phyloP scores from a whole-genome alignment of 1,140 invertebrate genomes.

The Drusus annulatus region DNA sequence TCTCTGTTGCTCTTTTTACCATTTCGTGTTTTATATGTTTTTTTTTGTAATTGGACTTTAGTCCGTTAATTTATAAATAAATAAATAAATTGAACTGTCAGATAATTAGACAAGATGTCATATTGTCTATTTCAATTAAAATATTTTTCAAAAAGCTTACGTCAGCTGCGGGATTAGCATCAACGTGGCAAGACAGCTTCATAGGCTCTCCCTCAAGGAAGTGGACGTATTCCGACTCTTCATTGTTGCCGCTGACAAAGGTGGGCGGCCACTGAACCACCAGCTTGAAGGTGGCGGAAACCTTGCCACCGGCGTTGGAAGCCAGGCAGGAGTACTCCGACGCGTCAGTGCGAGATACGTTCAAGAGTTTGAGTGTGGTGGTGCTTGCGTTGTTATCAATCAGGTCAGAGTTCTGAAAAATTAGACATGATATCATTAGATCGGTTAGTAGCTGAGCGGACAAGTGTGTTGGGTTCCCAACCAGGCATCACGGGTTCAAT shows the following conservation, averaged over 20 bases:
- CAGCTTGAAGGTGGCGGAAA: slow-evolving; percentile 58
- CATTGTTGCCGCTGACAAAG: slow-evolving; percentile 29
- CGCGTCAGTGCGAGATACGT: slow-evolving; percentile 62
- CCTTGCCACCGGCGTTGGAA: slow-evolving; percentile 61
- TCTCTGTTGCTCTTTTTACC: too few species aligned
- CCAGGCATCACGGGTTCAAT: too few species aligned
- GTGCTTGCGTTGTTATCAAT: slow-evolving; percentile 10
- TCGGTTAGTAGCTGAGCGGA: too few species aligned
- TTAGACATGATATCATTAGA: too few species aligned
- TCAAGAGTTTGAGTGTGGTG: slow-evolving; percentile 57
- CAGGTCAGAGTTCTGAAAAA: slow-evolving; percentile 35
- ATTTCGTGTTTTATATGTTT: too few species aligned
- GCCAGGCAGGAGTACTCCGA: slow-evolving; percentile 64
- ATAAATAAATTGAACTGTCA: too few species aligned
- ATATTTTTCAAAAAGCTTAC: slow-evolving; percentile 57
- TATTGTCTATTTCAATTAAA: too few species aligned
- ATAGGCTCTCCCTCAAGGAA: slow-evolving; percentile 61
- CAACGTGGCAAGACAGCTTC: slow-evolving; percentile 64
- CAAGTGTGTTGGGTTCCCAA: too few species aligned
- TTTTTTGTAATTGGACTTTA: too few species aligned
- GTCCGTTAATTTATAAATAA: too few species aligned
- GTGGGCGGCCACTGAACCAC: slow-evolving; percentile 64
- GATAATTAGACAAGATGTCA: too few species aligned
- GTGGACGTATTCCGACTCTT: slow-evolving; percentile 37
- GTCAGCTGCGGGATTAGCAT: slow-evolving; percentile 65